phyloP scores from a whole-genome alignment of 2,113 vertebrate genomes.

The Sander vitreus region DNA sequence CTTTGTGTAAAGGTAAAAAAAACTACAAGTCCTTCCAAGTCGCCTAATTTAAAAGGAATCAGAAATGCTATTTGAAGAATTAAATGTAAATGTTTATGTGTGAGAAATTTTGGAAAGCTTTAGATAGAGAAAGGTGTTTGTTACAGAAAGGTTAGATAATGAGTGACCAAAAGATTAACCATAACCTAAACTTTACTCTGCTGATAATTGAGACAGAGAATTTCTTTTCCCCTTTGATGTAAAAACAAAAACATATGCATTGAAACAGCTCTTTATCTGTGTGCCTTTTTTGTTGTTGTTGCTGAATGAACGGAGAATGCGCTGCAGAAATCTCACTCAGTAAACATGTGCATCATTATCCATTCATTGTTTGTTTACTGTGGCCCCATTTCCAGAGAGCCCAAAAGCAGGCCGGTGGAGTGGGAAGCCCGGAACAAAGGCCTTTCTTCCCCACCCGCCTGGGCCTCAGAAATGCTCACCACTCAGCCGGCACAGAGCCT shows the following conservation, averaged over 20 bases:
- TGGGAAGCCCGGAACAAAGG: slow-evolving; percentile 88
- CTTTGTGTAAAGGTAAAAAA: not conserved
- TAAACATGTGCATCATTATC: slow-evolving; percentile 90
- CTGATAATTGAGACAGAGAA: slow-evolving; percentile 36
- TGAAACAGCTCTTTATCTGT: slow-evolving; percentile 54
- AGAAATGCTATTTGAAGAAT: not conserved
- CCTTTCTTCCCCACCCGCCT: slow-evolving; percentile 86
- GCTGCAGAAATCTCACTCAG: slow-evolving; percentile 84
- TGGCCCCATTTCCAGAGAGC: slow-evolving; percentile 89
- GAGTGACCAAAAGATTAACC: slow-evolving; percentile 13
- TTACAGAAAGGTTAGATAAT: not conserved
- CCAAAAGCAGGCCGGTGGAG: slow-evolving; percentile 85
- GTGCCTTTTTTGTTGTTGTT: slow-evolving; percentile 53
- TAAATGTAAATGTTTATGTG: not conserved
- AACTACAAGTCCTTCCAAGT: not conserved
- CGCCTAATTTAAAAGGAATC: not conserved
- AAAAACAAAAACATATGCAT: slow-evolving; percentile 44
- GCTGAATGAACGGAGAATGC: slow-evolving; percentile 78
- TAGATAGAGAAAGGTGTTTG: not conserved
- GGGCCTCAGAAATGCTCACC: slow-evolving; percentile 88
- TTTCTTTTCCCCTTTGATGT: slow-evolving; percentile 23
- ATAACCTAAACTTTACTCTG: slow-evolving; percentile 39
- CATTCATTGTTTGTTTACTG: slow-evolving; percentile 92
- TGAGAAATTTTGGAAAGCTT: not conserved
- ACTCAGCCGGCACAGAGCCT: slow-evolving; percentile 87